phyloP scores from a whole-genome alignment of 2,797 vertebrate genomes.

The Calcarius lapponicus region DNA sequence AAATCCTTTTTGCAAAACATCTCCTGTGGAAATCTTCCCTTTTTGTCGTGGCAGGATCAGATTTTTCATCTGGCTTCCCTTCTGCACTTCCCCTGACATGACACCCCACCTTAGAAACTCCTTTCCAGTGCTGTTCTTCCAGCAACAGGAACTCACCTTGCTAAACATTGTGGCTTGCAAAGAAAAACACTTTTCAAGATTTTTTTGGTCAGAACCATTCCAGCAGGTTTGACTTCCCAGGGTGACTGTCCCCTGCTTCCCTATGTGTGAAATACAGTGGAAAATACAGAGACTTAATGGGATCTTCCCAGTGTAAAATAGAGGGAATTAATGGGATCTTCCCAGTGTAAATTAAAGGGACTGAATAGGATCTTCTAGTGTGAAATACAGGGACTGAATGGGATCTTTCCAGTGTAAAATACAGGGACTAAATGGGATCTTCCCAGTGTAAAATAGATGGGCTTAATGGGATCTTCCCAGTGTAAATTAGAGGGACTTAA shows the following conservation, averaged over 20 bases:
- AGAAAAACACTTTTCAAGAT: not conserved
- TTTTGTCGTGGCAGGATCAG: not conserved
- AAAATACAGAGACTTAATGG: not conserved
- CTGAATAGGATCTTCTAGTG: too few relatives aligned
- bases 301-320: not conserved
- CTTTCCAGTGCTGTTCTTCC: not conserved
- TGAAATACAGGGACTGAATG: too few relatives aligned
- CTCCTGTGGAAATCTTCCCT: not conserved
- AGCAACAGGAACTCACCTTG: not conserved
- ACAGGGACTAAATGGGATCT: not conserved
- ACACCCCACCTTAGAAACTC: not conserved
- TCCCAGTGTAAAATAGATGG: too few relatives aligned
- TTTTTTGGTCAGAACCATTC: not conserved
- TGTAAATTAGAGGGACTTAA: fast-evolving
- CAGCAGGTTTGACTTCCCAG: not conserved
- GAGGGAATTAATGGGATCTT: too few relatives aligned
- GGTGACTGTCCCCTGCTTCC: not conserved
- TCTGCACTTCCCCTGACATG: not conserved
- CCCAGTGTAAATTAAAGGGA: not conserved
- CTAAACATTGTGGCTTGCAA: not conserved
- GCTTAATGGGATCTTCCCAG: too few relatives aligned
- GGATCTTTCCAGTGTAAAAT: not conserved
- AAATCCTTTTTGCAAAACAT: not conserved
- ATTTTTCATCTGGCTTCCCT: not conserved
- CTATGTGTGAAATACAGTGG: not conserved